A percentile compares a stretch with the other conserved stretches of the same genome.
Evolutionary conservation across 1,140 invertebrate genomes (phyloP).

Genomic region (Contarinia nasturtii): DNA sequence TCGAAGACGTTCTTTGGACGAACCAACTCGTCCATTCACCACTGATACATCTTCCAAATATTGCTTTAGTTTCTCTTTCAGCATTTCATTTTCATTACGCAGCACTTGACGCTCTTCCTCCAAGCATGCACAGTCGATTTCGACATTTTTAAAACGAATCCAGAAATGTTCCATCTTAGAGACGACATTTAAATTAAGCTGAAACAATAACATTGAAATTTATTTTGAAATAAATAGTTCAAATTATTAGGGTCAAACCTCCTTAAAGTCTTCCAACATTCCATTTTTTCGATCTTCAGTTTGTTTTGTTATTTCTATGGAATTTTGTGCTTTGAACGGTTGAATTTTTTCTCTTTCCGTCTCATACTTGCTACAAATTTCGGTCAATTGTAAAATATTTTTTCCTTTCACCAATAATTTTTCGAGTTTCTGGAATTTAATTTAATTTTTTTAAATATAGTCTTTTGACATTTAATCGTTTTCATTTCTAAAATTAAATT

Average conservation of each 20-base stretch:
- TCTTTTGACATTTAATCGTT: not conserved
- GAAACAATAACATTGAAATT: not conserved
- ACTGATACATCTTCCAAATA: slow-evolving; percentile 19
- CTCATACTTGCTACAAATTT: slow-evolving; percentile 34
- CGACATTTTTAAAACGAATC: slow-evolving; percentile 19
- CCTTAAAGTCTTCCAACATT: slow-evolving; percentile 2
- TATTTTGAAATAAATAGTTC: no score
- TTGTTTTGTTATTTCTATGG: not conserved
- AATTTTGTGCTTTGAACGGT: slow-evolving; percentile 26
- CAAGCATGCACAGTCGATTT: slow-evolving; percentile 17
- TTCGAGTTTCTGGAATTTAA: slow-evolving; percentile 11
- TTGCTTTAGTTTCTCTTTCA: slow-evolving; percentile 16
- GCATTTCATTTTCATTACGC: slow-evolving; percentile 12
- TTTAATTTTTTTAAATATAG: not conserved
- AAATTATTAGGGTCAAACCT: slow-evolving; percentile 1
- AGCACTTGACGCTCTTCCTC: slow-evolving; percentile 14
- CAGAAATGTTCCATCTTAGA: slow-evolving; percentile 18
- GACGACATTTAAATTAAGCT: not conserved
- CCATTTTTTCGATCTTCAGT: slow-evolving; percentile 4
- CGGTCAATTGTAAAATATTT: slow-evolving; percentile 27
- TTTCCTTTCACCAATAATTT: slow-evolving; percentile 25
- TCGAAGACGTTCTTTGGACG: slow-evolving; percentile 15
- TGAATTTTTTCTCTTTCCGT: slow-evolving; percentile 33
- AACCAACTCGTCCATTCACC: slow-evolving; percentile 15
- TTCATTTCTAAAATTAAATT: not conserved